phyloP scores from a whole-genome alignment of 2,888 invertebrate genomes.

The Heliconius cydno region DNA sequence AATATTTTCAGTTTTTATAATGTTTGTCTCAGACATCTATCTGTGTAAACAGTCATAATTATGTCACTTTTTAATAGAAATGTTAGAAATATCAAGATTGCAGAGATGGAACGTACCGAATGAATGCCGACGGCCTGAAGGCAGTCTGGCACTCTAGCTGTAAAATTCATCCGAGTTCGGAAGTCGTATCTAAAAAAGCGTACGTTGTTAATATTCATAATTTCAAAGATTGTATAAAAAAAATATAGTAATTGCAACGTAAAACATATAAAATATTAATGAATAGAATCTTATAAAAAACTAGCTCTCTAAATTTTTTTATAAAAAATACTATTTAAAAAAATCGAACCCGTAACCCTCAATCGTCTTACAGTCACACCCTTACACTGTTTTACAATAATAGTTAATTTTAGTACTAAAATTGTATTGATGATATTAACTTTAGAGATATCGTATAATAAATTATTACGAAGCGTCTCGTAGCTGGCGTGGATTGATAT shows the following conservation, averaged over 20 bases:
- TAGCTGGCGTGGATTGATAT: constrained; percentile 73
- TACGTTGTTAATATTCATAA: too few species aligned
- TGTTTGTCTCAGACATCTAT: not conserved
- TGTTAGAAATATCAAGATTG: not conserved
- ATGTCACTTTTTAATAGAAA: not conserved
- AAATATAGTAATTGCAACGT: too few species aligned
- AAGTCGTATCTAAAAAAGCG: too few species aligned
- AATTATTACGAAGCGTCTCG: constrained; percentile 60
- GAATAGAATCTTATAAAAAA: too few species aligned
- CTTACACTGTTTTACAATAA: too few species aligned
- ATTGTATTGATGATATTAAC: constrained; percentile 47
- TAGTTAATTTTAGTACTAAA: constrained; percentile 14
- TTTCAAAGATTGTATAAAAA: too few species aligned
- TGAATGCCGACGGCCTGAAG: not conserved
- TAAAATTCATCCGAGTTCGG: not conserved
- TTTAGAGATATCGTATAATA: constrained; percentile 55
- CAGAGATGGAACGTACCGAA: not conserved
- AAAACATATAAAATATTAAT: too few species aligned
- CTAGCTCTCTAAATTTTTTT: too few species aligned
- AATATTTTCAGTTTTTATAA: not conserved
- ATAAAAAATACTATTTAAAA: too few species aligned
- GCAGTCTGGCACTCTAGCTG: not conserved
- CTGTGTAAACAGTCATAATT: not conserved
- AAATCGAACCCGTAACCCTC: too few species aligned
- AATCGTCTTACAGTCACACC: too few species aligned